Percentiles rank a stretch among this genome's conserved stretches.
Evolutionary conservation across 2,797 vertebrate genomes (phyloP).

Genomic region (Monodelphis domestica): DNA sequence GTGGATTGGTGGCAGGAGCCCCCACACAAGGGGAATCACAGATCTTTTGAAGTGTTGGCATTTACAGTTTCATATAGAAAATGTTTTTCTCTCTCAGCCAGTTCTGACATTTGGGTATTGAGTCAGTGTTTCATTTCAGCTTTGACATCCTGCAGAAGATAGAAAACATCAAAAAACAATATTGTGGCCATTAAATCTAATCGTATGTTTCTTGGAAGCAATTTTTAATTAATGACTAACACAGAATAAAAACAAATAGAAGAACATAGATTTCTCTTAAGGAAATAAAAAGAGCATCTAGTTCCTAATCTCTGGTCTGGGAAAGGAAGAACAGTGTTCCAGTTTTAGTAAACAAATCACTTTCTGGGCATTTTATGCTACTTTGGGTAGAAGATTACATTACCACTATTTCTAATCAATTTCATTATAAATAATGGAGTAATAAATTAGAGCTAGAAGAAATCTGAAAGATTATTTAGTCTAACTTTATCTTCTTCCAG

Average conservation of each 20-base stretch:
- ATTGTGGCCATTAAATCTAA: conserved; percentile 16
- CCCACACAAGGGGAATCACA: not conserved
- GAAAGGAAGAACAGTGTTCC: accelerated
- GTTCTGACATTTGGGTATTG: conserved; percentile 55
- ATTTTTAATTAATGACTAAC: conserved; percentile 49
- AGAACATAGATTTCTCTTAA: accelerated
- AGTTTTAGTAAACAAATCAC: not conserved
- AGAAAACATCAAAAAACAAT: conserved; percentile 33
- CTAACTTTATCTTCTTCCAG: not conserved
- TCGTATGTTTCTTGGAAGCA: conserved; percentile 41
- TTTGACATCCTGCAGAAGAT: not conserved
- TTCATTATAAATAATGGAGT: not conserved
- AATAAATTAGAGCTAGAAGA: not conserved
- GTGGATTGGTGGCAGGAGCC: not conserved
- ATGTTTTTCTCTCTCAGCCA: conserved; percentile 5
- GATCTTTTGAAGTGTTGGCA: not conserved
- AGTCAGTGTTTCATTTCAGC: conserved; percentile 54
- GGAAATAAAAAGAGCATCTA: not conserved
- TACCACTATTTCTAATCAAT: not conserved
- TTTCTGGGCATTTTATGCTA: not conserved
- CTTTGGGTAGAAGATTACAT: not conserved
- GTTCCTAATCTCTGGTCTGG: not conserved
- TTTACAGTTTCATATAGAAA: not conserved
- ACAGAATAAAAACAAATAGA: not conserved
- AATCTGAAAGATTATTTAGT: not conserved